Evolutionary conservation across 2,113 vertebrate genomes (phyloP).

Genomic region (Sinocyclocheilus anophthalmus): DNA sequence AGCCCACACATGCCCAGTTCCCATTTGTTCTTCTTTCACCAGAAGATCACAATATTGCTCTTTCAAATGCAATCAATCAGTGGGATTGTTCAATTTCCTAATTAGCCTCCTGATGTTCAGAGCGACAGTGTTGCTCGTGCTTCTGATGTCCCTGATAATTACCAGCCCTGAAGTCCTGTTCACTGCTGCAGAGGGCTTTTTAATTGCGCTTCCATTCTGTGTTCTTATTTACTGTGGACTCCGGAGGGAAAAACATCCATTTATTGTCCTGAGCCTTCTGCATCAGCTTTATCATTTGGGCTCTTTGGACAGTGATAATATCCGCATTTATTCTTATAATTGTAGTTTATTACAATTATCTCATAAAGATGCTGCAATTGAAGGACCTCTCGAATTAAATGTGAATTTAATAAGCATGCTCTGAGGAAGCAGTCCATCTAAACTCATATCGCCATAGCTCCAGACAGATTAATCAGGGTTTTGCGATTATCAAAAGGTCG

Average conservation of each 20-base stretch:
- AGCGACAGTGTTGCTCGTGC: constrained; percentile 33
- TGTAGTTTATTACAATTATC: constrained; percentile 57
- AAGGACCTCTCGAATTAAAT: constrained; percentile 50
- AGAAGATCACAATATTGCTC: constrained; percentile 49
- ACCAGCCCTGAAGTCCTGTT: constrained; percentile 59
- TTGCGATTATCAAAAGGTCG: constrained; percentile 26
- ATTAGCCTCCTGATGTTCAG: constrained; percentile 59
- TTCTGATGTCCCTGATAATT: constrained; percentile 58
- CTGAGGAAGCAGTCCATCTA: background rate
- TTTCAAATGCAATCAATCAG: constrained; percentile 57
- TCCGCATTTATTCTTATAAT: constrained; percentile 60
- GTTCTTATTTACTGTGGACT: constrained; percentile 57
- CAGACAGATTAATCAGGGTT: constrained; percentile 11
- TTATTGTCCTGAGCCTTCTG: constrained; percentile 45
- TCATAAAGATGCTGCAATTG: constrained; percentile 33
- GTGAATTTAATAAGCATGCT: constrained; percentile 43
- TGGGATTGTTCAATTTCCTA: constrained; percentile 56
- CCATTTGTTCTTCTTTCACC: constrained; percentile 42
- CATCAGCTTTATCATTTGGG: constrained; percentile 42
- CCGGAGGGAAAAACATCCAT: constrained; percentile 47
- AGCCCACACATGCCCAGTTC: constrained; percentile 24
- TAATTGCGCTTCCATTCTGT: constrained; percentile 57
- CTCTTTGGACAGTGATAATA: constrained; percentile 54
- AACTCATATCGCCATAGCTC: constrained; percentile 1
- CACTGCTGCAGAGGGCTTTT: constrained; percentile 46